These are phyloP conservation scores for Gavia stellata DNA, from an alignment of 2,113 vertebrate species.

Conservation along the genomic window DNA sequence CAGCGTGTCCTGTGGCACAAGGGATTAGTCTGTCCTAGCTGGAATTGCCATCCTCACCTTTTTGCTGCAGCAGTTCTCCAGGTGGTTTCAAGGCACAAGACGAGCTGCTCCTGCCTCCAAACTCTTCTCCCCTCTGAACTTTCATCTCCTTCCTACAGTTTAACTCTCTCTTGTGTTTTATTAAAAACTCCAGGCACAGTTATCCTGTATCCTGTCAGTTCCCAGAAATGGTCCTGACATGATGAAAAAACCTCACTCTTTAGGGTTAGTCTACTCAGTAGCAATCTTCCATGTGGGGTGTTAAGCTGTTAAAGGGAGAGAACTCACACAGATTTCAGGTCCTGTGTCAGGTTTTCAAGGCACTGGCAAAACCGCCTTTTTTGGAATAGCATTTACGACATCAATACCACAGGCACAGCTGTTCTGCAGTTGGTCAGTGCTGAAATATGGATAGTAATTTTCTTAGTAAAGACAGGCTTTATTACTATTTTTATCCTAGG, in stretches of 20 bases:
- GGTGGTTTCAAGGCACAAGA: neutral
- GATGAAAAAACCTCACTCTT: neutral
- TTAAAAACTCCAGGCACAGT: neutral
- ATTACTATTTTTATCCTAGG: neutral
- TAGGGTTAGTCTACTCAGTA: neutral
- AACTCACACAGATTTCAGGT: neutral
- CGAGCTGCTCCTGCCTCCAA: neutral
- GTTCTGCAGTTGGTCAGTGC: neutral
- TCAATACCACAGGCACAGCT: neutral
- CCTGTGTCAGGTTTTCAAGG: neutral
- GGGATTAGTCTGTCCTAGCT: neutral
- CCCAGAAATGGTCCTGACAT: neutral
- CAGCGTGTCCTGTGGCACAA: neutral
- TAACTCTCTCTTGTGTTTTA: neutral
- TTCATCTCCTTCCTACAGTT: neutral
- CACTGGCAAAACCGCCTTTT: neutral
- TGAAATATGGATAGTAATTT: slow-evolving; percentile 8
- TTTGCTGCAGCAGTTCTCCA: neutral
- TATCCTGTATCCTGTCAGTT: neutral
- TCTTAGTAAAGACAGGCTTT: neutral
- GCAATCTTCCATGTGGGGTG: neutral
- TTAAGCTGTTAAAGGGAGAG: neutral
- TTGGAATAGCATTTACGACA: neutral
- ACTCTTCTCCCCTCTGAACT: neutral
- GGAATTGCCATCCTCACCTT: neutral